phyloP scores from a whole-genome alignment of 2,888 invertebrate genomes.

The Ernsta delagoae region DNA sequence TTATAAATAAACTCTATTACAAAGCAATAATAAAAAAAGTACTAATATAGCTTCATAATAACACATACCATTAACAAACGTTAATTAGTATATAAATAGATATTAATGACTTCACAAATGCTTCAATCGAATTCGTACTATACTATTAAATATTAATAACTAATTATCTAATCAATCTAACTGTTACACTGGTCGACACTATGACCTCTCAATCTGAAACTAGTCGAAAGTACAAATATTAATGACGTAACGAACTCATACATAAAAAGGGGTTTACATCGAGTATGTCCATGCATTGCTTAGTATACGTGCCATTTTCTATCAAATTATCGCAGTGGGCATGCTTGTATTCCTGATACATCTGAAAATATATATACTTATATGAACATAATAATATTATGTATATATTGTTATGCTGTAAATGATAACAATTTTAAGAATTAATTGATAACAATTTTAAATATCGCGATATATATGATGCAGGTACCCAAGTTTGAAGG shows the following conservation, averaged over 20 bases:
- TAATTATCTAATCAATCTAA: conserved; percentile 27
- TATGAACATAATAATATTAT: too few relatives aligned
- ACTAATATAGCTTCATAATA: too few relatives aligned
- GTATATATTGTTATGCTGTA: too few relatives aligned
- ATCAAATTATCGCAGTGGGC: conserved; percentile 75
- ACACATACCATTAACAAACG: too few relatives aligned
- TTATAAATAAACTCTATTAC: too few relatives aligned
- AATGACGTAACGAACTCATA: not conserved
- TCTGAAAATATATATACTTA: conserved; percentile 69
- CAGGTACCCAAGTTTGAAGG: too few relatives aligned
- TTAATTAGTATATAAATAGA: too few relatives aligned
- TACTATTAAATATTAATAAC: conserved; percentile 9
- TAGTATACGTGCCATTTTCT: conserved; percentile 61
- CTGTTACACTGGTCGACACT: conserved; percentile 3
- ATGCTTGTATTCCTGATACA: conserved; percentile 72
- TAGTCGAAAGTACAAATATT: conserved; percentile 20
- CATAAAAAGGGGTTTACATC: conserved; percentile 56
- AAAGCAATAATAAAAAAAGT: too few relatives aligned
- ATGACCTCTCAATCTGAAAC: conserved; percentile 29
- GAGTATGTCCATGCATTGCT: conserved; percentile 70
- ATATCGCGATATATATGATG: too few relatives aligned
- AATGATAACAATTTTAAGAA: too few relatives aligned
- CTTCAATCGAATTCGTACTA: conserved; percentile 11
- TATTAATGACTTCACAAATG: conserved; percentile 4
- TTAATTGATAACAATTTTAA: too few relatives aligned